phyloP scores from a whole-genome alignment of 2,113 vertebrate genomes.

The Platanista minor region DNA sequence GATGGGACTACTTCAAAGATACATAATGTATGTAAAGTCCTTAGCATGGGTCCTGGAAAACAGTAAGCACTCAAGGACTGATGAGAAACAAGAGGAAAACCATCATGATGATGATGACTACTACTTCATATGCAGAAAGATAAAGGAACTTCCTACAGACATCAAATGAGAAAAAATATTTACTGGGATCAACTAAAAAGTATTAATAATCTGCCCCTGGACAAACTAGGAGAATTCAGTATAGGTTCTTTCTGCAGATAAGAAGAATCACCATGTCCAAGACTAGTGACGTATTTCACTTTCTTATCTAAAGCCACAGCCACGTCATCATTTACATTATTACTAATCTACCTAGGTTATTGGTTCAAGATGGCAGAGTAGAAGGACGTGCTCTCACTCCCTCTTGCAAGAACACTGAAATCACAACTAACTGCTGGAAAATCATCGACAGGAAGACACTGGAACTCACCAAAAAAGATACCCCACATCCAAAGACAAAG shows the following conservation, averaged over 20 bases:
- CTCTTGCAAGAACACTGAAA: no score
- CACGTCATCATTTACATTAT: conserved; percentile 33
- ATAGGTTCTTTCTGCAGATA: conserved; percentile 41
- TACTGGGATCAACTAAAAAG: background rate
- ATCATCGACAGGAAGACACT: no score
- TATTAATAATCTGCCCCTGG: conserved; percentile 24
- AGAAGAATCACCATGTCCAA: background rate
- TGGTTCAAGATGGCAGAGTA: no score
- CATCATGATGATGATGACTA: background rate
- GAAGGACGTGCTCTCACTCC: no score
- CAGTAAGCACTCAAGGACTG: background rate
- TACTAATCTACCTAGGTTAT: background rate
- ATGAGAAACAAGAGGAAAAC: background rate
- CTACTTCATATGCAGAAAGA: background rate
- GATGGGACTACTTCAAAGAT: background rate
- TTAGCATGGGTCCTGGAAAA: background rate
- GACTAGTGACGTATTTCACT: conserved; percentile 46
- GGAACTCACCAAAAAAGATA: no score
- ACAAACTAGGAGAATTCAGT: conserved; percentile 40
- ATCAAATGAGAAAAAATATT: conserved; percentile 63
- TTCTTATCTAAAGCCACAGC: conserved; percentile 50
- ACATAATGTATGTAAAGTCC: background rate
- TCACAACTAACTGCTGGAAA: no score
- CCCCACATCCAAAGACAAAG: no score
- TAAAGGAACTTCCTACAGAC: conserved; percentile 43